Conservation (phyloP, 1,140 invertebrate species). For the Lordiphosa mommai region DNA sequence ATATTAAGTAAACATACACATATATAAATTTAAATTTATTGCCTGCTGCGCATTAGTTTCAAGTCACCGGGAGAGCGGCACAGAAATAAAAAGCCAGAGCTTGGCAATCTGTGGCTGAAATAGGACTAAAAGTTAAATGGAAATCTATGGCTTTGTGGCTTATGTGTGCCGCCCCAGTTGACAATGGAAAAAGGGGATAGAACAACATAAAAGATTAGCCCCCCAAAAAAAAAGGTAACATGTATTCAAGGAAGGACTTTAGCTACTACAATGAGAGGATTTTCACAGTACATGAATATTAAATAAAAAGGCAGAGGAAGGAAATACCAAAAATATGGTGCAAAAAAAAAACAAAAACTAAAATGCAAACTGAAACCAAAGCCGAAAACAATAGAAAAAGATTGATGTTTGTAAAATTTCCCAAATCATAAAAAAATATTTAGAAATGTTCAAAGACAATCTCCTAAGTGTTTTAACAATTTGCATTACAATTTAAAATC, state of each 20-base stretch:
- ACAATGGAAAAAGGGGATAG: neutral
- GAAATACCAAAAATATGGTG: neutral
- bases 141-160: constrained; percentile 72
- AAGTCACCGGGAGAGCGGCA: constrained; percentile 20
- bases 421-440: too few relatives aligned
- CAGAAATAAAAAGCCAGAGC: constrained; percentile 12
- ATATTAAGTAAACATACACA: constrained; percentile 70
- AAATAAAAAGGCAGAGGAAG: neutral
- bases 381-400: too few relatives aligned
- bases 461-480: too few relatives aligned
- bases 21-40: constrained; percentile 74
- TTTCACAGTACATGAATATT: constrained; percentile 5
- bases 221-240: constrained; percentile 1
- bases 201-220: constrained; percentile 7
- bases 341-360: neutral
- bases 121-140: constrained; percentile 68
- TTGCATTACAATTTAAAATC: too few relatives aligned
- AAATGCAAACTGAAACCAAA: too few relatives aligned
- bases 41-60: constrained; percentile 62
- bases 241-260: neutral
- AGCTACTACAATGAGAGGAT: neutral
- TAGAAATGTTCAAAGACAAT: too few relatives aligned
- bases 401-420: too few relatives aligned
- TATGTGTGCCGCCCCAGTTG: constrained; percentile 15
- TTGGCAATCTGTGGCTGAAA: constrained; percentile 30